Base-by-base conservation (phyloP, 2,113 vertebrate genomes). In the Peromyscus leucopus region DNA sequence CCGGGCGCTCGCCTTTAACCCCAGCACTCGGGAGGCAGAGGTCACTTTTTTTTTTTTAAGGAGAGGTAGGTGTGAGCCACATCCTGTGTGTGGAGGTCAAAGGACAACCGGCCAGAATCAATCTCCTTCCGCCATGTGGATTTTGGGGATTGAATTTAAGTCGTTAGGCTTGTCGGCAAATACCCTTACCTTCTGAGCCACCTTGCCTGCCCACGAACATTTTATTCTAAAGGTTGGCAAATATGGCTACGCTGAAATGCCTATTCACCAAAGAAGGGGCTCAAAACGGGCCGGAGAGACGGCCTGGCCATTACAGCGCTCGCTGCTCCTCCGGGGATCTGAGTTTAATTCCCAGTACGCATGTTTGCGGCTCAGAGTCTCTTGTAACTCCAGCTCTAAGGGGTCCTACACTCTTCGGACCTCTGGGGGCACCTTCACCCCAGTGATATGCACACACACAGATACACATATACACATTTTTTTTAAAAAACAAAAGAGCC, bases 181-280 rank as follows among this genome's bases (percentile, higher is more conserved):
- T 12, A 17, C 55, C 83, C 55, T n/a, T 59, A 82, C 55, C 55
- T 31, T 67, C 63, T 88, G 65, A 88, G 19, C 42, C 19, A 71
- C n/a, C 65, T 69, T 87, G 28, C 65, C 42, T 7, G 42, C 26
- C n/a, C 84, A 42, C 24, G 7, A 84, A 63, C 26, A 1, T 57
- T 57, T 61, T 63, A 19, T 69, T 87, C 69, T 87, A 80, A 94
- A 55, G 63, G 61, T 42, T 86, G 46, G n/a, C 72, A 80, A 26
- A 91, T 91, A 80, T 42, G 61, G 86, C 61, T 90, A 39, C n/a
- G 61, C 36, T 91, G 72, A 96, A 80, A 94, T 94, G 46, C 39
- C 39, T 96, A 21, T 89, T 89, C 3, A 46, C 86, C 61, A 85
- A 63, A 84, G 48, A 91, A 91, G 65, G 63, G 6, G 63, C 15